A percentile compares a stretch with the other conserved stretches of the same genome.
Conservation (phyloP, 2,888 invertebrate genomes). For the Meghimatium bilineatum region DNA sequence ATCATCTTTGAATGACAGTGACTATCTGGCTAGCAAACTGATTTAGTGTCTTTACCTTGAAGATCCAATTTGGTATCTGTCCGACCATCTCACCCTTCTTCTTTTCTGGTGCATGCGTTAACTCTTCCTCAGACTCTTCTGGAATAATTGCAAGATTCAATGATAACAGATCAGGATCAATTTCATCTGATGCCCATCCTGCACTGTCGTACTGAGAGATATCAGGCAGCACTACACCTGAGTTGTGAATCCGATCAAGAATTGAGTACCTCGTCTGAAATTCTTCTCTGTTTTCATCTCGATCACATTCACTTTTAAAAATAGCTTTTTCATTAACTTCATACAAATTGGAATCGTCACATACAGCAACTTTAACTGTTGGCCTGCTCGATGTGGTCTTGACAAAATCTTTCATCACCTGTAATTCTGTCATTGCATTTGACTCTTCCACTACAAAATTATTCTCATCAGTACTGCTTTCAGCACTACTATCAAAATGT, state of each 20-base stretch:
- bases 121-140: slow-evolving; percentile 69
- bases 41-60: slow-evolving; percentile 54
- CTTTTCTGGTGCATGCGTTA: slow-evolving; percentile 58
- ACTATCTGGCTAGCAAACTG: background rate
- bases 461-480: background rate
- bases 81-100: slow-evolving; percentile 47
- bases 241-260: slow-evolving; percentile 60
- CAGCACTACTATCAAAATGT: background rate
- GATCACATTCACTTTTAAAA: slow-evolving; percentile 55
- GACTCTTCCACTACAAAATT: background rate
- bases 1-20: background rate
- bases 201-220: slow-evolving; percentile 64
- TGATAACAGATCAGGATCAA: slow-evolving; percentile 68
- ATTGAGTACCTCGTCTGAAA: slow-evolving; percentile 58
- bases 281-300: slow-evolving; percentile 60
- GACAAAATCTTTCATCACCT: slow-evolving; percentile 50
- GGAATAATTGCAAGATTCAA: slow-evolving; percentile 69
- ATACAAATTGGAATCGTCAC: slow-evolving; percentile 56
- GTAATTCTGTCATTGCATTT: background rate
- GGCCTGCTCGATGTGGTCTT: slow-evolving; percentile 49
- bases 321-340: slow-evolving; percentile 59
- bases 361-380: slow-evolving; percentile 15
- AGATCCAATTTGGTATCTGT: slow-evolving; percentile 70
- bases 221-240: slow-evolving; percentile 58
- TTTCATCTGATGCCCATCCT: slow-evolving; percentile 63